Evolutionary conservation across 2,113 vertebrate genomes (phyloP).

Genomic region (Oncorhynchus gorbuscha): DNA sequence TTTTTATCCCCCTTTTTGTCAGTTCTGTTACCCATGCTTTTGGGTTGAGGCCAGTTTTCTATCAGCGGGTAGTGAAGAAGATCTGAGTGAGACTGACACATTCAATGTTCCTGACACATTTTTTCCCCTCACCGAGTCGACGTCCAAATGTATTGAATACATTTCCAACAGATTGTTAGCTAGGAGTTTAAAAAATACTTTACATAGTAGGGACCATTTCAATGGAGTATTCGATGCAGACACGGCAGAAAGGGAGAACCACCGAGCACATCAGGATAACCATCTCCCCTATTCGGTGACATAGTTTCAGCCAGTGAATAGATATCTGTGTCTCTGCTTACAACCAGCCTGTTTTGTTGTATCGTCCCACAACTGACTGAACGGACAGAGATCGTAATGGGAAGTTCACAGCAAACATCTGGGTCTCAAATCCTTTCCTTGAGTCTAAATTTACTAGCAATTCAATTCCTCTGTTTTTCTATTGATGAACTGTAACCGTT

Average conservation of each 20-base stretch:
- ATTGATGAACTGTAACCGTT: background rate
- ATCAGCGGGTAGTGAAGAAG: too few relatives aligned
- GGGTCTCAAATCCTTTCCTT: background rate
- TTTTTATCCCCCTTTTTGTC: background rate
- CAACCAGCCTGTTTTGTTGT: background rate
- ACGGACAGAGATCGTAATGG: background rate
- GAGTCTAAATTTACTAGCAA: background rate
- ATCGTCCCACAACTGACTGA: background rate
- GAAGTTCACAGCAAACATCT: background rate
- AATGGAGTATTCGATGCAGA: background rate
- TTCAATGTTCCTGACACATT: background rate
- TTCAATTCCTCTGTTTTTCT: background rate
- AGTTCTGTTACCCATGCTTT: background rate
- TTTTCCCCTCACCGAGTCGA: background rate
- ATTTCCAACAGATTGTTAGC: background rate
- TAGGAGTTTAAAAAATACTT: background rate
- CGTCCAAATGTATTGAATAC: background rate
- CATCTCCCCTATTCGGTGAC: slow-evolving; percentile 2
- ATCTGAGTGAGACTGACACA: background rate
- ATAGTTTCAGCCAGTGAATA: slow-evolving; percentile 22
- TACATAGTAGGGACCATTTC: background rate
- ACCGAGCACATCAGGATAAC: background rate
- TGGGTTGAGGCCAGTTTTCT: too few relatives aligned
- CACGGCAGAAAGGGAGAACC: background rate
- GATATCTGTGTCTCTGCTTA: slow-evolving; percentile 11